Percentiles rank a stretch among this genome's conserved stretches.
These are phyloP conservation scores for Lithophane leautieri DNA, from an alignment of 2,888 invertebrate species.

Conservation along the genomic window DNA sequence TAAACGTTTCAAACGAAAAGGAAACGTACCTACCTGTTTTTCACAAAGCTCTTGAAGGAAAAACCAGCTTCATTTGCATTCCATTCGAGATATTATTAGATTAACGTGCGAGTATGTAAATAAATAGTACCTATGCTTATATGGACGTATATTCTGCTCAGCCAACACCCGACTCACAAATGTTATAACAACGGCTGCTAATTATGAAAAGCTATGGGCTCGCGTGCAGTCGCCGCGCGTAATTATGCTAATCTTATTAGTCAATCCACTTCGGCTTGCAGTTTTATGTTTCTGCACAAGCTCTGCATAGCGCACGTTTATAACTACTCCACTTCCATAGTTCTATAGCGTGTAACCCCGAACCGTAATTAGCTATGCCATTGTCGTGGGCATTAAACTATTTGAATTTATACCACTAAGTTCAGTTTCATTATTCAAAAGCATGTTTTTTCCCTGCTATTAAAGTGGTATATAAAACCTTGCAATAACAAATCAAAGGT, in stretches of 20 bases:
- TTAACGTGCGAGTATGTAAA: slow-evolving; percentile 46
- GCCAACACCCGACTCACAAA: slow-evolving; percentile 53
- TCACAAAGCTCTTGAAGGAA: slow-evolving; percentile 24
- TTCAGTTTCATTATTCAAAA: slow-evolving; percentile 40
- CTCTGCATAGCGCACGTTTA: slow-evolving; percentile 63
- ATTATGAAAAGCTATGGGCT: slow-evolving; percentile 86
- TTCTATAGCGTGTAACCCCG: slow-evolving; percentile 63
- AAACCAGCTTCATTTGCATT: slow-evolving; percentile 53
- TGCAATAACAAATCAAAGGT: slow-evolving; percentile 56
- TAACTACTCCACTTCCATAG: slow-evolving; percentile 60
- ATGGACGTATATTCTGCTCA: slow-evolving; percentile 52
- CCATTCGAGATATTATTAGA: slow-evolving; percentile 52
- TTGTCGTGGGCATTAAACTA: slow-evolving; percentile 62
- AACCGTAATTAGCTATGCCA: slow-evolving; percentile 63
- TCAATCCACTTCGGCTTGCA: slow-evolving; percentile 85
- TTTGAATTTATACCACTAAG: slow-evolving; percentile 62
- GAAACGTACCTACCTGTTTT: slow-evolving; percentile 23
- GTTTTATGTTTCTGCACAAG: slow-evolving; percentile 78
- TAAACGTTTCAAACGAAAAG: slow-evolving; percentile 38
- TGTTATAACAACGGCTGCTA: slow-evolving; percentile 77
- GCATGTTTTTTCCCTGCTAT: slow-evolving; percentile 15
- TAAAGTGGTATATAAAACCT: slow-evolving; percentile 20
- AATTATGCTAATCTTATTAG: slow-evolving; percentile 90
- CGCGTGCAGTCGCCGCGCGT: slow-evolving; percentile 81
- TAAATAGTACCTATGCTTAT: slow-evolving; percentile 35